Percentiles rank a stretch among this genome's conserved stretches.
phyloP scores from a whole-genome alignment of 1,140 invertebrate species.

The Myzus persicae region DNA sequence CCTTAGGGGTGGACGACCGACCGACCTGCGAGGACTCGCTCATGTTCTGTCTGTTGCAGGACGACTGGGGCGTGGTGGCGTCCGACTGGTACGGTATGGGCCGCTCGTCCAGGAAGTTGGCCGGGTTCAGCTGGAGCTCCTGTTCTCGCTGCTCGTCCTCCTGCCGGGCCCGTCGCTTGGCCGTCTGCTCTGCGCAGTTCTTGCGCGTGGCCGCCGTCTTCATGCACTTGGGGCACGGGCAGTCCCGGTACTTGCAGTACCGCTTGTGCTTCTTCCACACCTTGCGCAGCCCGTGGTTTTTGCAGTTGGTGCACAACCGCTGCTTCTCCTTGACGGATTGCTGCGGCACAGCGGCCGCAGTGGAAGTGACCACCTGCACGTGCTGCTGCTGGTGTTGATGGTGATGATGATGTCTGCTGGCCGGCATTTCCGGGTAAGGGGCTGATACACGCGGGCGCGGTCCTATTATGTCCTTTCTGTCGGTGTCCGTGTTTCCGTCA shows the following conservation, averaged over 20 bases:
- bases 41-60: background rate
- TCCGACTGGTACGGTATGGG: constrained; percentile 22
- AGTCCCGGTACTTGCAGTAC: constrained; percentile 51
- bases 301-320: constrained; percentile 50
- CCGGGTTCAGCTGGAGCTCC: constrained; percentile 42
- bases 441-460: background rate
- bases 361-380: background rate
- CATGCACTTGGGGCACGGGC: constrained; percentile 37
- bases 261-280: constrained; percentile 55
- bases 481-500: background rate
- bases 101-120: constrained; percentile 38
- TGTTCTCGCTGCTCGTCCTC: constrained; percentile 55
- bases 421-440: background rate
- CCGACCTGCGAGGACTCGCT: constrained; percentile 11
- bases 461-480: background rate
- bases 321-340: constrained; percentile 36
- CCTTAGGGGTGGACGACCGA: background rate
- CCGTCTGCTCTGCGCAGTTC: constrained; percentile 51
- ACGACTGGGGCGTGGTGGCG: background rate
- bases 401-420: background rate
- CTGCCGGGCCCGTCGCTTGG: constrained; percentile 41
- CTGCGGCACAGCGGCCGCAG: background rate
- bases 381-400: constrained; percentile 31
- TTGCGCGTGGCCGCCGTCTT: constrained; percentile 55
- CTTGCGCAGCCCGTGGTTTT: constrained; percentile 39